These are phyloP conservation scores for Bellardia bayeri DNA, from an alignment of 2,888 invertebrate genomes.

Conservation along the genomic window DNA sequence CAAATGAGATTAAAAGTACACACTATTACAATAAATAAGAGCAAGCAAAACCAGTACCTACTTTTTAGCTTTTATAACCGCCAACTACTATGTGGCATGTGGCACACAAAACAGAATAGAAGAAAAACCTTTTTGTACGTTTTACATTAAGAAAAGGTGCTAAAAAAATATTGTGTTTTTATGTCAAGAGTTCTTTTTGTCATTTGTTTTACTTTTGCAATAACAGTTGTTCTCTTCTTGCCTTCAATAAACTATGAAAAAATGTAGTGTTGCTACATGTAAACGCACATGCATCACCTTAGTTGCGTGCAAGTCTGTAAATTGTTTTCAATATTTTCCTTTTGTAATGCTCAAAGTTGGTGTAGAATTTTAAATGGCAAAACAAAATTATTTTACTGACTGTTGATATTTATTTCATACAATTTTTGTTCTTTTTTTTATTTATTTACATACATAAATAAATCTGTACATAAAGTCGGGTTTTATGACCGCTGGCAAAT, in stretches of 20 bases:
- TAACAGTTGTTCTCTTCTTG: conserved; percentile 9
- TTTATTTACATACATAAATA: neutral
- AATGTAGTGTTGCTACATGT: conserved; percentile 19
- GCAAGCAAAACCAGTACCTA: neutral
- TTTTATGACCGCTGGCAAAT: conserved; percentile 64
- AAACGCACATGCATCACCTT: conserved; percentile 2
- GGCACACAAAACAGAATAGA: neutral
- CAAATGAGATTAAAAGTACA: conserved; percentile 45
- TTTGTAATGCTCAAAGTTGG: conserved; percentile 16
- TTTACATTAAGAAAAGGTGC: conserved; percentile 37
- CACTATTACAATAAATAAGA: conserved; percentile 18
- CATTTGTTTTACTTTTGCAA: neutral
- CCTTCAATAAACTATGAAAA: neutral
- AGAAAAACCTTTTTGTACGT: neutral
- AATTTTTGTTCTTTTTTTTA: conserved; percentile 23
- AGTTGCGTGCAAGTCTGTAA: neutral
- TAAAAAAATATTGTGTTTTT: conserved; percentile 46
- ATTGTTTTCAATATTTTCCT: neutral
- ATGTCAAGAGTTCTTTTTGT: conserved; percentile 27
- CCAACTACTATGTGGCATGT: conserved; percentile 8
- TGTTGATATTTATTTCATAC: conserved; percentile 26
- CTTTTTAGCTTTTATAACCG: conserved; percentile 6
- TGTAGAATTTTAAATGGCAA: conserved; percentile 20
- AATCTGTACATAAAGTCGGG: conserved; percentile 10
- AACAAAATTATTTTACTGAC: conserved; percentile 28